Evolutionary conservation across 2,797 vertebrate genomes (phyloP).

Genomic region (Lepilemur septentrionalis): DNA sequence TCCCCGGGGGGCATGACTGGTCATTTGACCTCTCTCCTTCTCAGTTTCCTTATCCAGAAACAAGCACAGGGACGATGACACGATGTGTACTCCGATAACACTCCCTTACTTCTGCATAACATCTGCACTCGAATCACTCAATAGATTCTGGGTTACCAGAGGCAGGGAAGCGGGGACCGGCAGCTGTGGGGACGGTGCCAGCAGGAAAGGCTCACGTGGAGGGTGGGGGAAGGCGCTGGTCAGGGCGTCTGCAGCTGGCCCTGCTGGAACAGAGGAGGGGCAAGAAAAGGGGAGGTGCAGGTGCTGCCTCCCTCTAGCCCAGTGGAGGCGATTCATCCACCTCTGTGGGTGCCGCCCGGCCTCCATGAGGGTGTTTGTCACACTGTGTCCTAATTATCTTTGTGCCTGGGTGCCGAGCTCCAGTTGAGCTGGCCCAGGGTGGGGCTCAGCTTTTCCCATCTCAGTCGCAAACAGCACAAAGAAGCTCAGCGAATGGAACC

Average conservation of each 20-base stretch:
- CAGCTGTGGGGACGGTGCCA: neutral
- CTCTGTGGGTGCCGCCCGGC: neutral
- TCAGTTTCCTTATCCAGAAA: neutral
- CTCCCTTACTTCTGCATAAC: neutral
- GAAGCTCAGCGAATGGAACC: neutral
- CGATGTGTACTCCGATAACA: neutral
- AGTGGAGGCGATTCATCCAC: neutral
- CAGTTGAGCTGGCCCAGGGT: neutral
- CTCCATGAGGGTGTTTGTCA: neutral
- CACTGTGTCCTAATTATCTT: neutral
- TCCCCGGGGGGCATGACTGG: neutral
- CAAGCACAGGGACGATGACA: neutral
- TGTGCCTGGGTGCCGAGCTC: neutral
- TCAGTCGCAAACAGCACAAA: neutral
- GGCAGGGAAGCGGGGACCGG: neutral
- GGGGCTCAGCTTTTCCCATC: neutral
- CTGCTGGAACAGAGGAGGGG: neutral
- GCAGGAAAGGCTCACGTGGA: neutral
- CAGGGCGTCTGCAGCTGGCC: accelerated
- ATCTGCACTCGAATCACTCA: neutral
- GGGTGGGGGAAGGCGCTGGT: neutral
- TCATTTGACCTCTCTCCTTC: neutral
- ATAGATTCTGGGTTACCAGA: neutral
- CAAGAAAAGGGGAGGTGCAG: neutral
- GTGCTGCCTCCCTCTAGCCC: neutral